Evolutionary conservation across 2,113 vertebrate genomes (phyloP).

Genomic region (Bettongia penicillata): DNA sequence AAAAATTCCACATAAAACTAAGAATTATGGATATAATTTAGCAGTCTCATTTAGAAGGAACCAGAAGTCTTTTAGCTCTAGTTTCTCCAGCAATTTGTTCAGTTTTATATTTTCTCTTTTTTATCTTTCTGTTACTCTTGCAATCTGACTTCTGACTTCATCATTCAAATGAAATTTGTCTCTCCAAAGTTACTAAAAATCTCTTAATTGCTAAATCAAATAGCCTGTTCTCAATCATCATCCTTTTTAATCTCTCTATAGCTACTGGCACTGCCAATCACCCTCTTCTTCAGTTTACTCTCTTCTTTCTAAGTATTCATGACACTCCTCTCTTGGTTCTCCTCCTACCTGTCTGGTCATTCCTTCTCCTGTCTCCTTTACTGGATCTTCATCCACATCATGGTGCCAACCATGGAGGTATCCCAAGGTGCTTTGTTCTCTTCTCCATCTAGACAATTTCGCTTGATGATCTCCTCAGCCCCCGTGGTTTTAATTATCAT

Average conservation of each 20-base stretch:
- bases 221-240: neutral
- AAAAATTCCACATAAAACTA: neutral
- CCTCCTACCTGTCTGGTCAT: neutral
- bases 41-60: neutral
- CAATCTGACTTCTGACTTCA: neutral
- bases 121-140: neutral
- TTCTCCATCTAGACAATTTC: no score
- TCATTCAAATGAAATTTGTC: neutral
- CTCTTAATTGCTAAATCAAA: neutral
- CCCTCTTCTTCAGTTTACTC: neutral
- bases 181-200: neutral
- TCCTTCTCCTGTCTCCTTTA: neutral
- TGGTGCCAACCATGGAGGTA: no score
- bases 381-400: neutral
- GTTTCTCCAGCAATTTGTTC: neutral
- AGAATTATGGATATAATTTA: neutral
- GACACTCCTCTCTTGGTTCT: neutral
- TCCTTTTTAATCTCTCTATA: no score
- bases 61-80: neutral
- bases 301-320: neutral
- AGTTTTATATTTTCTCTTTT: neutral
- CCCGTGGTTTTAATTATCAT: no score
- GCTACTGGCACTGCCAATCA: neutral
- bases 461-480: no score
- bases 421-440: no score